phyloP scores from a whole-genome alignment of 2,797 vertebrate genomes.

The Sebastes wilsoni region DNA sequence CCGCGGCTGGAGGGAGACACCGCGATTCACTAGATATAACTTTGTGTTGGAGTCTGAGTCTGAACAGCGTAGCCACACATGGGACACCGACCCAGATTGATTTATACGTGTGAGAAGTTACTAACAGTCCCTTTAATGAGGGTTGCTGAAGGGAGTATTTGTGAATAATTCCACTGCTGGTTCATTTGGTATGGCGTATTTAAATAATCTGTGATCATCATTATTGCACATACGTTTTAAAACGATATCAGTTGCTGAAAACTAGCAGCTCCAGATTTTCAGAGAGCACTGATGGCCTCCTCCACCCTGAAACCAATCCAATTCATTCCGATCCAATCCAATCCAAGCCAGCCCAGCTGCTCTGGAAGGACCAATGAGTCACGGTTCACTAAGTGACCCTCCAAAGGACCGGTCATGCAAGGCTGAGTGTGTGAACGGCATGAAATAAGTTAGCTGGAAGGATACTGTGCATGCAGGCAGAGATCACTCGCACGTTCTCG shows the following conservation, averaged over 20 bases:
- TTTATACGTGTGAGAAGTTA: no score
- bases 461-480: constrained; percentile 11
- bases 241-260: constrained; percentile 7
- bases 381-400: constrained; percentile 43
- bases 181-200: background rate
- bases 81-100: no score
- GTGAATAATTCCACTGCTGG: background rate
- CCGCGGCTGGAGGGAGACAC: no score
- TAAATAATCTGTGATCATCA: background rate
- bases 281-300: constrained; percentile 21
- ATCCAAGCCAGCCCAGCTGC: constrained; percentile 46
- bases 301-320: constrained; percentile 29
- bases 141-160: background rate
- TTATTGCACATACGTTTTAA: background rate
- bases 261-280: constrained; percentile 14
- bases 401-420: constrained; percentile 43
- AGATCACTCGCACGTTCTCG: background rate
- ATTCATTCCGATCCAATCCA: constrained; percentile 37
- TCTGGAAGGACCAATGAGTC: constrained; percentile 42
- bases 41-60: no score
- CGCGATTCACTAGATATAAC: no score
- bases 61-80: no score
- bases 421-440: constrained; percentile 21
- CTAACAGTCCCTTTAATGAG: background rate
- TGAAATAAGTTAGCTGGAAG: constrained; percentile 38